Conservation (phyloP, 2,888 invertebrate genomes). For the Eudasyphora cyanicolor region DNA sequence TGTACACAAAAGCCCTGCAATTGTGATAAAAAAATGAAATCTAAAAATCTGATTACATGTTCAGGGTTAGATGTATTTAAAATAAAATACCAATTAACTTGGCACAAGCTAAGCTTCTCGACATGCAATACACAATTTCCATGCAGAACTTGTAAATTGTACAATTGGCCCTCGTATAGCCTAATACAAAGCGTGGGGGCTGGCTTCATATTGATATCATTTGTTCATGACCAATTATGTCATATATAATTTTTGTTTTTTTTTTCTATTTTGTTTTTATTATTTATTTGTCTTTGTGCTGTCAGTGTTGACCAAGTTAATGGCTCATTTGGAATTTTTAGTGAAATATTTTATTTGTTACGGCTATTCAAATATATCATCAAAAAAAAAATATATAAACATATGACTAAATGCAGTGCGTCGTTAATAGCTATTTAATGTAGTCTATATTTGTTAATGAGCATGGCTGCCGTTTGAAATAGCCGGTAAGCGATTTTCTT, state of each 20-base stretch:
- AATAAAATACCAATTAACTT: too few relatives aligned
- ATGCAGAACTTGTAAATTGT: too few relatives aligned
- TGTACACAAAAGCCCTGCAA: too few relatives aligned
- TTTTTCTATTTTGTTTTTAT: slow-evolving; percentile 4
- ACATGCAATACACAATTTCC: too few relatives aligned
- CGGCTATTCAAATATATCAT: background rate
- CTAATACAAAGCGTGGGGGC: background rate
- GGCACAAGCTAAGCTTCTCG: too few relatives aligned
- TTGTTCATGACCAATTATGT: background rate
- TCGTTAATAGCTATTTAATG: background rate
- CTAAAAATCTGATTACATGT: too few relatives aligned
- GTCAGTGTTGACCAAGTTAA: slow-evolving; percentile 4
- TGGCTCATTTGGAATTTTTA: background rate
- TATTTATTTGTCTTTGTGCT: too few relatives aligned
- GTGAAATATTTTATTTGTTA: background rate
- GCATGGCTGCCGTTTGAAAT: background rate
- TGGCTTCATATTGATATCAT: slow-evolving; percentile 17
- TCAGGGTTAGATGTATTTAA: too few relatives aligned
- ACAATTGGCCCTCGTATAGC: background rate
- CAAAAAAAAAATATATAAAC: background rate
- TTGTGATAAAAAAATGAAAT: too few relatives aligned
- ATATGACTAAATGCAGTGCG: background rate
- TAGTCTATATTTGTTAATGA: background rate
- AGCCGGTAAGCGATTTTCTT: background rate
- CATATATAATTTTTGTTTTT: background rate